Conservation (phyloP, 2,888 invertebrate species). For the Microdon myrmicae region DNA sequence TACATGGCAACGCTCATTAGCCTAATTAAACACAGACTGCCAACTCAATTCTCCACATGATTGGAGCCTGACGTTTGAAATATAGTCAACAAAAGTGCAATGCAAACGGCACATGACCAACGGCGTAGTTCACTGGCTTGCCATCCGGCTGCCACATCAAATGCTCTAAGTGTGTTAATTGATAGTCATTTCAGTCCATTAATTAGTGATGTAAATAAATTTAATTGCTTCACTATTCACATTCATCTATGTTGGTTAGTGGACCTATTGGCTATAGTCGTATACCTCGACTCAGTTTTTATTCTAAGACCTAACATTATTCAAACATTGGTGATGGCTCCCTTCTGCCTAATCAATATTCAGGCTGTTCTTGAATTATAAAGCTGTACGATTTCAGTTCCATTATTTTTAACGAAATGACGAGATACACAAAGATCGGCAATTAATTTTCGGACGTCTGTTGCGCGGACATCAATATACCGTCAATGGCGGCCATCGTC, state of each 20-base stretch:
- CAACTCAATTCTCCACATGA: slow-evolving; percentile 42
- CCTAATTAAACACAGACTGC: slow-evolving; percentile 45
- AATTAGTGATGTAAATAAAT: slow-evolving; percentile 46
- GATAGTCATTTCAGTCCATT: slow-evolving; percentile 47
- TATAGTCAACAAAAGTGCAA: slow-evolving; percentile 37
- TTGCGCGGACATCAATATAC: slow-evolving; percentile 17
- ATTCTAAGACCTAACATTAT: too few relatives aligned
- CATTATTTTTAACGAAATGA: too few relatives aligned
- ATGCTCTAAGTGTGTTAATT: slow-evolving; percentile 30
- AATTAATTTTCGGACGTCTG: slow-evolving; percentile 36
- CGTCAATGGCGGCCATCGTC: slow-evolving; percentile 18
- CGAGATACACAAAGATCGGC: slow-evolving; percentile 46
- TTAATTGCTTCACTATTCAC: slow-evolving; percentile 34
- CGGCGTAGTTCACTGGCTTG: too few relatives aligned
- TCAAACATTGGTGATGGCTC: too few relatives aligned
- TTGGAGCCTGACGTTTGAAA: slow-evolving; percentile 44
- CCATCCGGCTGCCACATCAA: not conserved
- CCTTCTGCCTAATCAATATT: too few relatives aligned
- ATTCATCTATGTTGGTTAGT: not conserved
- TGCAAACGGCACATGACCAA: too few relatives aligned
- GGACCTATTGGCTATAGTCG: too few relatives aligned
- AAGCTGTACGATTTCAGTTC: too few relatives aligned
- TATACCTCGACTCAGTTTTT: too few relatives aligned
- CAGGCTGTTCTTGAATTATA: too few relatives aligned
- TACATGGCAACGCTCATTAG: slow-evolving; percentile 45